Evolutionary conservation across 2,888 invertebrate species (phyloP), one percentile per base, ranked within the genome.

Genomic region (Calameuta filiformis): DNA sequence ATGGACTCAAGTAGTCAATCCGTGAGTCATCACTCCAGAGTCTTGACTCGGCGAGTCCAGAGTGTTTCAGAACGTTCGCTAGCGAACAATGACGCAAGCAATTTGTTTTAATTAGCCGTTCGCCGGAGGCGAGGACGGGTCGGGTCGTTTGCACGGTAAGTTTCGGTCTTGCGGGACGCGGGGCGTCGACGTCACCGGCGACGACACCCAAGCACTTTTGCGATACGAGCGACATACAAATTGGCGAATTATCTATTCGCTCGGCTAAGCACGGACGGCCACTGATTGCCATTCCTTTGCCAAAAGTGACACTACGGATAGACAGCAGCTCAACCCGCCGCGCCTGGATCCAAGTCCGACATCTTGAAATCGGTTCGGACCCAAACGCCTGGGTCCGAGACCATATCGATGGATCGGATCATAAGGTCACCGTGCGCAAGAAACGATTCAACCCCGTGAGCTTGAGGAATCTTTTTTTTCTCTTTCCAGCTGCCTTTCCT

Each of bases 91-190:
- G 83, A 84, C 83, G 83, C 77, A 81, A 84, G 83, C 84, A 82
- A 84, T 84, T 84, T 80, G 80, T 84, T 83, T 84, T 84, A 84
- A 84, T 84, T 84, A 84, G 83, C 82, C 79, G 77, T 76, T 80
- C 35, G 35, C 75, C 69, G 76, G 77, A 76, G 35, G 34, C 76
- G 56, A 76, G 71, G 77, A 73, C 69, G 71, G 76, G 77, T 79
- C 78, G 79, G 35, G 40, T 40, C 80, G 76, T 78, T 79, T 73
- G 79, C 79, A 73, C 79, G 76, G 75, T 79, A 77, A 79, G 75
- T 75, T 23, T 56, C 23, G 56, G 23, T 23, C 23, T 23, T 23
- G 37, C 74, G 68, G 68, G 76, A 76, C 76, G 56, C 69, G 40
- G 79, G 68, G 37, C 77, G 76, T 79, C 73, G 1, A 15, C 78